Conservation (phyloP, 1,140 invertebrate species). For the Rhopalosiphum padi region DNA sequence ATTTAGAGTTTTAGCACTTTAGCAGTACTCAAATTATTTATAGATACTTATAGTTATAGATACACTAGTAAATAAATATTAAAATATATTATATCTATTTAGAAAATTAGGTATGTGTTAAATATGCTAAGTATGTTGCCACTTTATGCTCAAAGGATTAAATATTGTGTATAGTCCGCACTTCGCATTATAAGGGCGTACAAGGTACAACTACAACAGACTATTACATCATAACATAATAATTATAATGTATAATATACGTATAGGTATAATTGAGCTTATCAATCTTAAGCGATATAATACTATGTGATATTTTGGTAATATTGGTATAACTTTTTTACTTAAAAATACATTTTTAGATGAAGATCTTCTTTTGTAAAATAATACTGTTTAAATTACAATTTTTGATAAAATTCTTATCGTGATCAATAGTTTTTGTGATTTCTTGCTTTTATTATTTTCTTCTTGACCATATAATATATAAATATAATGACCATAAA, state of each 20-base stretch:
- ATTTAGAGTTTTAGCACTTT: too few species aligned
- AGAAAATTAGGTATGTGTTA: background rate
- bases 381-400: background rate
- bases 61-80: background rate
- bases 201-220: background rate
- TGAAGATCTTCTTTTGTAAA: background rate
- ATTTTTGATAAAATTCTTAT: background rate
- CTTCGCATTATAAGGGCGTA: background rate
- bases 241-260: background rate
- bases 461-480: slow-evolving; percentile 23
- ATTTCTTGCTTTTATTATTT: background rate
- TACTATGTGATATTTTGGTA: background rate
- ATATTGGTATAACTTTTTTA: background rate
- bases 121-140: too few species aligned
- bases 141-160: background rate
- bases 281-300: background rate
- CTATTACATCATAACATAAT: background rate
- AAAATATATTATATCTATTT: background rate
- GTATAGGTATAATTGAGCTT: background rate
- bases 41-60: too few species aligned
- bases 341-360: background rate
- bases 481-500: slow-evolving; percentile 13
- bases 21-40: too few species aligned
- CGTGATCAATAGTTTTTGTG: background rate
- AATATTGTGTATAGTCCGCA: background rate